Base-by-base conservation (phyloP, 1,140 invertebrate genomes). In the Papilio machaon region DNA sequence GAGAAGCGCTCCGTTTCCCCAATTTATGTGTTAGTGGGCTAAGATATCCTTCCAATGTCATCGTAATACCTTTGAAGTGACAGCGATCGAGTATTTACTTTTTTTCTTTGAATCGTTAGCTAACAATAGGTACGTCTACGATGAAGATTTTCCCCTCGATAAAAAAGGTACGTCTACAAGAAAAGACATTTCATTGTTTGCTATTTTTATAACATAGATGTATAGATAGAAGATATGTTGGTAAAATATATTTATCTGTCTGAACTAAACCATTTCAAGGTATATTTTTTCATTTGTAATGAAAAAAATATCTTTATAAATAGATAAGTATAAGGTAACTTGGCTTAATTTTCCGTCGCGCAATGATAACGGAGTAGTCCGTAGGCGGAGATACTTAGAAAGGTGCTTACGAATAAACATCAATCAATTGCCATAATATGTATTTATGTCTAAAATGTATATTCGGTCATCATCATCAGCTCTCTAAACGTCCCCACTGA, bases 21-120 rank as follows among this genome's bases (percentile, higher is more conserved):
- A 70, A 70, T 70, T 70, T 70, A 70, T 70, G 60, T 67, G 64
- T 70, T 70, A 70, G 64, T 70, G 64, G 64, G 64, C 64, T 70
- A 70, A 35, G 64, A 70, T 70, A 30, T 70, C 30, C 13, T 70
- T 15, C 30, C 11, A 35, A 15, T 70, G 64, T 38, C 11, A 70
- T 70, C 64, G 64, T 35, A 35, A 70, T 35, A 70, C 64, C 64
- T 15, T 70, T 70, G 35, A 23, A 35, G 64, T 70, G 23, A 70
- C 13, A 70, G 64, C 30, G 30, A 70, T 70, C 64, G 64, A 70
- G 64, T 70, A 11, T 70, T 70, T 70, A 35, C 30, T 10, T 30
- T 70, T 35, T 70, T 70, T 38, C 64, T 70, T 70, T 70, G 30
- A 70, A 70, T 11, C 30, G 30, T 17, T 70, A 8, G 2, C 30